These are phyloP conservation scores for Danio kyathit DNA, from an alignment of 2,797 vertebrate species.

Conservation along the genomic window DNA sequence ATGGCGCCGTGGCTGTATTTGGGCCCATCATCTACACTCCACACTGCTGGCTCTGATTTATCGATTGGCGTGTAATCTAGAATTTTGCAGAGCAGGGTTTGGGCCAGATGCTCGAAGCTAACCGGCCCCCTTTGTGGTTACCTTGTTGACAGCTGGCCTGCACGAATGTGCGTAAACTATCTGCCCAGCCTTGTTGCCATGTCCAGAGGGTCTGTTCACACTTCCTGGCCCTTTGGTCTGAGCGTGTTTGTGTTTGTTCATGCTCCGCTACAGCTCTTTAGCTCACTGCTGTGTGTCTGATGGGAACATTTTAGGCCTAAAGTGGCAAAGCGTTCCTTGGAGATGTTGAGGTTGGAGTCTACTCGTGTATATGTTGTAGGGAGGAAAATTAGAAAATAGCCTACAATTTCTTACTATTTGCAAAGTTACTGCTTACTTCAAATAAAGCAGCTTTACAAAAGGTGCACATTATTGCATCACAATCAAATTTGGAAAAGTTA, in stretches of 20 bases:
- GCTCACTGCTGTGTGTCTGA: slow-evolving; percentile 21
- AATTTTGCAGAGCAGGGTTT: slow-evolving; percentile 76
- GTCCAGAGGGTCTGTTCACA: slow-evolving; percentile 17
- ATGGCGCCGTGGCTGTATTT: slow-evolving; percentile 28
- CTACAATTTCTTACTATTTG: too few species aligned
- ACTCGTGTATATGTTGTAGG: too few species aligned
- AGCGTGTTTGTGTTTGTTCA: background rate
- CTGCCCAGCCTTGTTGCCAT: background rate
- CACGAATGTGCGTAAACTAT: slow-evolving; percentile 56
- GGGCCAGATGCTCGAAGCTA: slow-evolving; percentile 79
- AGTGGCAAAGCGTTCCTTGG: background rate
- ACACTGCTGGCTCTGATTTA: slow-evolving; percentile 63
- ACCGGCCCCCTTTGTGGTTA: slow-evolving; percentile 73
- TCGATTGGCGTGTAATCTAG: slow-evolving; percentile 78
- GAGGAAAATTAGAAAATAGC: too few species aligned
- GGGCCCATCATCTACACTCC: slow-evolving; percentile 22
- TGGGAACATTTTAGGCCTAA: background rate
- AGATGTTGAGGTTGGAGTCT: slow-evolving; percentile 2
- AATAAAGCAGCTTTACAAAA: too few species aligned
- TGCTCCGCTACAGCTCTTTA: slow-evolving; percentile 31
- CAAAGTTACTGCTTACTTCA: too few species aligned
- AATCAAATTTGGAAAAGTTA: too few species aligned
- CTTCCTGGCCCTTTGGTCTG: slow-evolving; percentile 12
- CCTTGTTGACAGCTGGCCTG: slow-evolving; percentile 60
- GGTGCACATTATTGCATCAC: too few species aligned